Base-by-base conservation (phyloP, 2,888 invertebrate species). In the Sphecodes monilicornis region DNA sequence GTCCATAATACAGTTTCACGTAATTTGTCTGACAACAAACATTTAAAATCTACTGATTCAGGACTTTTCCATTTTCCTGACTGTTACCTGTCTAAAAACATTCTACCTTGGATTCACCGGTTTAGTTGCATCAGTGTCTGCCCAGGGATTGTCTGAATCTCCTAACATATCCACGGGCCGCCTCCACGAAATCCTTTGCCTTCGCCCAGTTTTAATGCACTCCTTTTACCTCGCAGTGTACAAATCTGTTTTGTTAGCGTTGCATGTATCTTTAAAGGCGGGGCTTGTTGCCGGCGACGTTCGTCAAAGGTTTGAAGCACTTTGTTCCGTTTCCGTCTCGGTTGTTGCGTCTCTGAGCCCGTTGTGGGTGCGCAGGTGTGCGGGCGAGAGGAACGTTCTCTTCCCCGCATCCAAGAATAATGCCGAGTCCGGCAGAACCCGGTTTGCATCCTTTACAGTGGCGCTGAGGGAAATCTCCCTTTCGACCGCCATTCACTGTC, bases 401-500 rank as follows among this genome's bases (percentile, higher is more conserved):
- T 60, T 1, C 36, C 22, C 50, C 39, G 72, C 68, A 73, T 77
- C 46, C 68, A 4, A 54, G 68, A 43, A 77, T 68, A 77, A 77
- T 57, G 36, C 26, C n/a, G 22, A 22, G 41, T 46, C 26, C 77
- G 26, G 78, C 43, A 50, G 57, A 54, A 54, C 11, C n/a, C 57
- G n/a, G n/a, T 5, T 29, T 50, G 39, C 46, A 60, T 73, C 69
- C 75, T 70, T 46, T 13, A 10, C 41, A 11, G 36, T 6, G 32
- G 26, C 26, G 29, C 29, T 16, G 26, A 22, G 13, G n/a, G 41
- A 26, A 75, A 70, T 80, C 43, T 68, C 54, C 32, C 46, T 50
- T 32, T 26, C 32, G 18, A 26, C 54, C 32, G 8, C n/a, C 80
- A 29, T 80, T 22, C 36, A 39, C 66, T 0, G 22, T 57, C 41